Evolutionary conservation across 2,797 vertebrate genomes (phyloP).

Genomic region (Neosilurus mollespiculum): DNA sequence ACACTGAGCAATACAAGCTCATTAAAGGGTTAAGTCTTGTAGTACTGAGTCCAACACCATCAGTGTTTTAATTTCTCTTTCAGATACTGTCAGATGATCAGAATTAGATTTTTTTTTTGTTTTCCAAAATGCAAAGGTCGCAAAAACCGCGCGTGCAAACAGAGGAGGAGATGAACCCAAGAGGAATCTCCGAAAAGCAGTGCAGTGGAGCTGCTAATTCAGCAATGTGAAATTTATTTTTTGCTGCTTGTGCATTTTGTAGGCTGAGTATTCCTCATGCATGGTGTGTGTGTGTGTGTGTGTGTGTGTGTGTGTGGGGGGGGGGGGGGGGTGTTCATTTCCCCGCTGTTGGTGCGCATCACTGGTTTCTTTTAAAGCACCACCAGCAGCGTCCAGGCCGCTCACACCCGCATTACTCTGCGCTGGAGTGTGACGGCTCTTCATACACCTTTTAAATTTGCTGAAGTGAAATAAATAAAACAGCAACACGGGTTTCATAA

Average conservation of each 20-base stretch:
- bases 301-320: conserved; percentile 1
- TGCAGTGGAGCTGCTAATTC: conserved; percentile 11
- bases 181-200: not conserved
- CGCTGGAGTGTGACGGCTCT: conserved; percentile 33
- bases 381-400: conserved; percentile 36
- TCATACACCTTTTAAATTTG: conserved; percentile 14
- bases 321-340: conserved; percentile 24
- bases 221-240: not conserved
- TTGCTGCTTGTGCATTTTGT: conserved; percentile 32
- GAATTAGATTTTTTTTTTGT: not conserved
- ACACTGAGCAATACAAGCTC: not conserved
- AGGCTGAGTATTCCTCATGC: conserved; percentile 33
- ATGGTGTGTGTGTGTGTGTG: not conserved
- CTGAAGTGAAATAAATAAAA: conserved; percentile 30
- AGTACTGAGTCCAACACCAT: not conserved
- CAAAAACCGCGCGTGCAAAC: not conserved
- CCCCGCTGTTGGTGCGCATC: conserved; percentile 53
- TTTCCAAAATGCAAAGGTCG: not conserved
- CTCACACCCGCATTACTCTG: conserved; percentile 18
- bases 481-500: conserved; percentile 10
- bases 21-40: conserved; percentile 12
- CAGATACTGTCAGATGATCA: not conserved
- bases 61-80: not conserved
- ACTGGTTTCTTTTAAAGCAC: conserved; percentile 54
- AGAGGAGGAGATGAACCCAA: not conserved